Evolutionary conservation across 2,888 invertebrate species (phyloP), one percentile per base, ranked within the genome.

Genomic region (Heliothis peltigera): DNA sequence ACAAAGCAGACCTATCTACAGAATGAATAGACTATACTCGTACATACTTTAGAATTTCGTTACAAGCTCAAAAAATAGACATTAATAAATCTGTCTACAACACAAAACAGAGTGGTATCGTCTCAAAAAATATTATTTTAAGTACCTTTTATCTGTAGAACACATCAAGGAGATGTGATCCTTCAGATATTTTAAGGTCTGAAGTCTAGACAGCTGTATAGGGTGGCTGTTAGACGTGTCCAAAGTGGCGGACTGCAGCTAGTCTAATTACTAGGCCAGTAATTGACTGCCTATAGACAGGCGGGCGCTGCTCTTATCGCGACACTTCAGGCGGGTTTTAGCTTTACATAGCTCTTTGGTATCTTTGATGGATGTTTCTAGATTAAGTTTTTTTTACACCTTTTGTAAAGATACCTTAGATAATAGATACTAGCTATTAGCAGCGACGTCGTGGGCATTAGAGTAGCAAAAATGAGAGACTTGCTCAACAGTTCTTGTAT

Each of bases 251-350:
- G 32, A 52, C 52, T 19, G 42, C 43, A 15, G 44, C 48, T 19
- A 22, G 32, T 57, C 65, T 65, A 74, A 58, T 76, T 59, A 56
- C 61, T 39, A 49, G 43, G 43, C 6, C 49, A 39, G 64, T 77
- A 62, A 74, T 74, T 62, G 77, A 62, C 77, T 57, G 56, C 21
- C 58, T 4, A 43, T n/a, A 76, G 59, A 70, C 76, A 63, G 46
- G 39, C 46, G 71, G 18, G 15, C 32, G 6, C 22, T 18, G 0
- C 70, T 35, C 70, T 61, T 70, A 76, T 70, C 72, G 55, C 19
- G 21, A n/a, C 44, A 59, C 53, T 64, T 59, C 71, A 70, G 71
- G 64, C 52, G 53, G 44, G 64, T 59, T 63, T 39, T n/a, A 63
- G 48, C 42, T 52, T 53, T 35, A 46, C 44, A 21, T 42, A 56